Conservation (phyloP, 2,888 invertebrate species). For the Sinelater perroti region DNA sequence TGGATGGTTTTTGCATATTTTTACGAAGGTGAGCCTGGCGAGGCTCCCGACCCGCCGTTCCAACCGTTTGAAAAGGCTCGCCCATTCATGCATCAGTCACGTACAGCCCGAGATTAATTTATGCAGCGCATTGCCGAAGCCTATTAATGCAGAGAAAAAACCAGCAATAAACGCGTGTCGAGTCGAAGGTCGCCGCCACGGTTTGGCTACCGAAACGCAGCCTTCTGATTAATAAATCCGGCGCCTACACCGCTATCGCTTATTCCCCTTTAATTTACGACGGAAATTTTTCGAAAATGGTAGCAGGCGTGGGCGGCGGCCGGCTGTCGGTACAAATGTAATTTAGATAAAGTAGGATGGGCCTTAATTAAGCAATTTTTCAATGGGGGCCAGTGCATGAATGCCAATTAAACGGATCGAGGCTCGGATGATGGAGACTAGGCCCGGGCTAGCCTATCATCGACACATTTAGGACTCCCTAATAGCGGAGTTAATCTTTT, state of each 20-base stretch:
- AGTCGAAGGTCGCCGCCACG: slow-evolving; percentile 1
- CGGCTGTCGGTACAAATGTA: slow-evolving; percentile 3
- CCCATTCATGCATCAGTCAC: background rate
- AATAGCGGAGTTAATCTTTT: too few relatives aligned
- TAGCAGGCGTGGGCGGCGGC: slow-evolving; percentile 5
- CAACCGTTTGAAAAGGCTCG: too few relatives aligned
- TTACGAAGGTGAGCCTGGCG: too few relatives aligned
- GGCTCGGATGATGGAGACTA: too few relatives aligned
- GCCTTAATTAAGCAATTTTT: slow-evolving; percentile 16
- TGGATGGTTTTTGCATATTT: too few relatives aligned
- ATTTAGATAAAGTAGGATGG: slow-evolving; percentile 13
- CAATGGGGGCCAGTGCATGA: slow-evolving; percentile 3
- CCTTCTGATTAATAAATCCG: slow-evolving; percentile 7
- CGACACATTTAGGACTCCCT: too few relatives aligned
- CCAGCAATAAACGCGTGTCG: background rate
- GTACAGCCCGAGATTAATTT: background rate
- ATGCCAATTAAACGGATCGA: slow-evolving; percentile 15
- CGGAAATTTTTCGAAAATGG: slow-evolving; percentile 13
- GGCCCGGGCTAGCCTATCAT: too few relatives aligned
- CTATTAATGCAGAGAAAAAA: background rate
- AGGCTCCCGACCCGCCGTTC: too few relatives aligned
- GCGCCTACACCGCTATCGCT: slow-evolving; percentile 11
- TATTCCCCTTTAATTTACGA: slow-evolving; percentile 8
- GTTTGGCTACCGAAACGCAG: background rate
- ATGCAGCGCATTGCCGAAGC: background rate